Evolutionary conservation across 2,888 invertebrate genomes (phyloP).

Genomic region (Agapostemon virescens): DNA sequence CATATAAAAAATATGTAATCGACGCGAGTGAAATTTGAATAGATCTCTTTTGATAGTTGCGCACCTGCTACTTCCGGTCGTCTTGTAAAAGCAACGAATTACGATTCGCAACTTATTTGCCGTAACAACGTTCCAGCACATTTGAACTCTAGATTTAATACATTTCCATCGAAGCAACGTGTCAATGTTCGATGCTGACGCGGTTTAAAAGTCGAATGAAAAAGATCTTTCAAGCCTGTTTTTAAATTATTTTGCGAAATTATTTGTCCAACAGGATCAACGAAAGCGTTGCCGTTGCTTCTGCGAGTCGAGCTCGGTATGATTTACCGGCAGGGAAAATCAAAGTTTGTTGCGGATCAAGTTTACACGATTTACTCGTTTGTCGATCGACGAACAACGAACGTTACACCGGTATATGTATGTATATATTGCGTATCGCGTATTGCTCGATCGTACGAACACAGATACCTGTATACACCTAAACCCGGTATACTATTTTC

Average conservation of each 20-base stretch:
- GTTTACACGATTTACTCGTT: no score
- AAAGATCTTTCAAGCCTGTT: neutral
- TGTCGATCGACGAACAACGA: neutral
- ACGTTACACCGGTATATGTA: neutral
- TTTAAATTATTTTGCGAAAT: neutral
- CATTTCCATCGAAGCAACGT: neutral
- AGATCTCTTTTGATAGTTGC: slow-evolving; percentile 4
- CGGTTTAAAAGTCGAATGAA: no score
- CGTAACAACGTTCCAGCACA: neutral
- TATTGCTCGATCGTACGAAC: slow-evolving; percentile 4
- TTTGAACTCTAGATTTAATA: neutral
- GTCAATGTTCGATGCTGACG: no score
- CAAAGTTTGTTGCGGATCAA: no score
- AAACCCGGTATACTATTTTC: neutral
- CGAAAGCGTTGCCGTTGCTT: neutral
- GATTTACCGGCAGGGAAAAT: neutral
- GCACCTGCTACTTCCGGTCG: slow-evolving; percentile 2
- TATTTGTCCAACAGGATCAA: neutral
- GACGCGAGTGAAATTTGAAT: neutral
- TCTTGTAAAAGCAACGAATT: slow-evolving; percentile 9
- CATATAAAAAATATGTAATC: neutral
- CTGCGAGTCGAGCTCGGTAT: neutral
- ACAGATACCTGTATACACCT: neutral
- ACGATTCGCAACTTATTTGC: neutral
- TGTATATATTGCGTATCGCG: no score